Evolutionary conservation across 1,140 invertebrate species (phyloP).

Genomic region (Sinonovacula constricta): DNA sequence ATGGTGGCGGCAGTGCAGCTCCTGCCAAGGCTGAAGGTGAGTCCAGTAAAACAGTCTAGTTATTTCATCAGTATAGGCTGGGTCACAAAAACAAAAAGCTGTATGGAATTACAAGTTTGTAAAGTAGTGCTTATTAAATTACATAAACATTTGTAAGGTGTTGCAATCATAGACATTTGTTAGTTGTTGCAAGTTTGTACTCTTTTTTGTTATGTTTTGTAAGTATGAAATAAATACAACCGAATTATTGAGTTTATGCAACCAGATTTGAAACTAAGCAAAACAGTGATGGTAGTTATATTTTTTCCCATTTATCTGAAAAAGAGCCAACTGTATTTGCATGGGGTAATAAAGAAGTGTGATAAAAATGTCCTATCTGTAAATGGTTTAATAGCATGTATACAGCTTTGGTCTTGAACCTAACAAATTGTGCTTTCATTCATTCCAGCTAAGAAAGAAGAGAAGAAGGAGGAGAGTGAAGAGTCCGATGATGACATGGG

Average conservation of each 20-base stretch:
- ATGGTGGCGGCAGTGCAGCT: constrained; percentile 82
- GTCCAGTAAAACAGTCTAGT: too few relatives aligned
- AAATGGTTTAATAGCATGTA: neutral
- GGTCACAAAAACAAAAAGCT: too few relatives aligned
- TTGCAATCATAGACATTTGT: too few relatives aligned
- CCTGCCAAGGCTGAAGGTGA: constrained; percentile 80
- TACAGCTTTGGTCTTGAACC: neutral
- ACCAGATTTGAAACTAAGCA: neutral
- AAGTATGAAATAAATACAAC: too few relatives aligned
- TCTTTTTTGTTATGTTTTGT: neutral
- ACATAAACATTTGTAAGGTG: too few relatives aligned
- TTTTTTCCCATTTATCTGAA: too few relatives aligned
- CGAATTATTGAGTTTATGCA: too few relatives aligned
- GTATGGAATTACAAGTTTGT: too few relatives aligned
- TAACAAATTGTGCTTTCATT: neutral
- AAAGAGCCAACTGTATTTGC: neutral
- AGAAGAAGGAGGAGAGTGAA: constrained; percentile 84
- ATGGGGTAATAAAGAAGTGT: neutral
- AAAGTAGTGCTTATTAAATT: too few relatives aligned
- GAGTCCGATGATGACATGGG: constrained; percentile 96
- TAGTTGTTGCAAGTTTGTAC: too few relatives aligned
- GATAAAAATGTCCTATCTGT: neutral
- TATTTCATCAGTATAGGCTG: too few relatives aligned
- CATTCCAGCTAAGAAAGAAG: constrained; percentile 86
- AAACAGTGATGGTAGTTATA: neutral